phyloP scores from a whole-genome alignment of 2,888 invertebrate genomes.

The Plemyria rubiginata region DNA sequence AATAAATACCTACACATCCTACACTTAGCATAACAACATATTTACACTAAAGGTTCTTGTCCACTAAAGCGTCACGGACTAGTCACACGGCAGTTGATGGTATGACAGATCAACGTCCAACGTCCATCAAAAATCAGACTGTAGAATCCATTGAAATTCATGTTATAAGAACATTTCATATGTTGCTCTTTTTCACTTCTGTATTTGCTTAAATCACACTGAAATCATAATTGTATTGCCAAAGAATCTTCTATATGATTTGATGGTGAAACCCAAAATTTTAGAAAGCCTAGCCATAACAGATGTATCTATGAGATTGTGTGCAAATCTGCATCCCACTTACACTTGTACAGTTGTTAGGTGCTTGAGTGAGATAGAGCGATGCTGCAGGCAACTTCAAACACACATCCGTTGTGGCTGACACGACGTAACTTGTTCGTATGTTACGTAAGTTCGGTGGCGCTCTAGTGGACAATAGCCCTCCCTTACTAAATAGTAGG shows the following conservation, averaged over 20 bases:
- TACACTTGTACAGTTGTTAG: not conserved
- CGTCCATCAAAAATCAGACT: not conserved
- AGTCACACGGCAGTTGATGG: not conserved
- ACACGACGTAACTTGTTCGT: not conserved
- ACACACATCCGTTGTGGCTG: not conserved
- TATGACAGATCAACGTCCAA: not conserved
- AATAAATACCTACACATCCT: slow-evolving; percentile 83
- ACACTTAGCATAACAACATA: slow-evolving; percentile 79
- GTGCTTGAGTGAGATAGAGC: not conserved
- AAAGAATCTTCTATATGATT: not conserved
- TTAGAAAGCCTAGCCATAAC: not conserved
- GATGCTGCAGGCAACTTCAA: not conserved
- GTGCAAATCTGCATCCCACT: not conserved
- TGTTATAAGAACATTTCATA: too few species aligned
- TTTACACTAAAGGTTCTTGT: slow-evolving; percentile 62
- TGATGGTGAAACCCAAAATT: not conserved
- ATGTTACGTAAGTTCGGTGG: slow-evolving; percentile 39
- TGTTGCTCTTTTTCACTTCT: too few species aligned
- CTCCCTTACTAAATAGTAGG: slow-evolving; percentile 47
- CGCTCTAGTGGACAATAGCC: slow-evolving; percentile 47
- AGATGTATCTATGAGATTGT: not conserved
- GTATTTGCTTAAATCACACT: too few species aligned
- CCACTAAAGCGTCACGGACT: slow-evolving; percentile 19
- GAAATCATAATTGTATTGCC: not conserved
- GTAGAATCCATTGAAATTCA: not conserved